Conservation (phyloP, 30 jellyfish, hydroid and myxozoan species). For the Phacellophora camtschatica region DNA sequence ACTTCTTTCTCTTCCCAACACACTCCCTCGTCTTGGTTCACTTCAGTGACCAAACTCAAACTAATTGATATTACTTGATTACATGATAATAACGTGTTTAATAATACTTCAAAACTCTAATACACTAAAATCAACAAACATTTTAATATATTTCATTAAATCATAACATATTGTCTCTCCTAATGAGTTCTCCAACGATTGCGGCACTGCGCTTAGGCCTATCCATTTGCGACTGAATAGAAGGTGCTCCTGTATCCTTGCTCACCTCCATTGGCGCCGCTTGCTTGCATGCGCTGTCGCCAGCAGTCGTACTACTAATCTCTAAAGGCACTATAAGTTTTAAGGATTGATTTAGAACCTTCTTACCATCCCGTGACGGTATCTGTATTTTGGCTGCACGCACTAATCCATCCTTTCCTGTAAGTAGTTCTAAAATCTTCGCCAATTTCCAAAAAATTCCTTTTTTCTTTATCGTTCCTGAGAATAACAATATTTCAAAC, state of each 20-base stretch:
- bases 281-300: background rate
- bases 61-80: background rate
- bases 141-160: no score
- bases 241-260: constrained; percentile 9
- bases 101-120: no score
- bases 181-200: no score
- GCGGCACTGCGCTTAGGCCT: no score
- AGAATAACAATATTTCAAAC: background rate
- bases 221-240: no score
- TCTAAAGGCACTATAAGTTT: constrained; percentile 5
- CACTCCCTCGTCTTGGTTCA: constrained; percentile 32
- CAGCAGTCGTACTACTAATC: background rate
- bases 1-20: no score
- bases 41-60: background rate
- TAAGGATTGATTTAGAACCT: background rate
- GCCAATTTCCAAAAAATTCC: constrained; percentile 31
- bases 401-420: background rate
- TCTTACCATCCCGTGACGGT: background rate
- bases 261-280: background rate
- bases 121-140: no score
- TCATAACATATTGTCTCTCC: no score
- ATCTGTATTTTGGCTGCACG: constrained; percentile 10
- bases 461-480: background rate
- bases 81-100: background rate
- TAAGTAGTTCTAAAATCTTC: background rate